Evolutionary conservation across 2,113 vertebrate genomes (phyloP).

Genomic region (Plecotus auritus): DNA sequence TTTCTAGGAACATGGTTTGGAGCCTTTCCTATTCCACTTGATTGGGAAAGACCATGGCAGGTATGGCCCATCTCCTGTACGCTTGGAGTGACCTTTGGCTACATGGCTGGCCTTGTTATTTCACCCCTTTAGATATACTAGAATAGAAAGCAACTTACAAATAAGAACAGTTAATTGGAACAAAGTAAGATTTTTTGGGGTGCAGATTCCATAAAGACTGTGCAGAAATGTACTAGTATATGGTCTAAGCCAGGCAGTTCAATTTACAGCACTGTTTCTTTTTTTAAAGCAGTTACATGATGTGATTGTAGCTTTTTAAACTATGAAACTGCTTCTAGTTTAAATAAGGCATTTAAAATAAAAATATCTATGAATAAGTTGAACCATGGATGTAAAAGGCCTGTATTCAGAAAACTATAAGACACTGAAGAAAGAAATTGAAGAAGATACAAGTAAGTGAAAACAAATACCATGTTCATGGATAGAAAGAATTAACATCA

Average conservation of each 20-base stretch:
- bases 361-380: too few species aligned
- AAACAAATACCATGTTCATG: too few species aligned
- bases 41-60: slow-evolving; percentile 99
- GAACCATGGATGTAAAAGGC: too few species aligned
- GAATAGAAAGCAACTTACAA: slow-evolving; percentile 95
- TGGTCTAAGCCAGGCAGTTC: slow-evolving; percentile 77
- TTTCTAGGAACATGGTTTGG: slow-evolving; percentile 92
- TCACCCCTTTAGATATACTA: slow-evolving; percentile 96
- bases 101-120: slow-evolving; percentile 88
- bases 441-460: too few species aligned
- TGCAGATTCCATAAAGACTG: slow-evolving; percentile 81
- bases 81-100: slow-evolving; percentile 91
- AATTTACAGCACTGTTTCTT: slow-evolving; percentile 72
- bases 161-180: slow-evolving; percentile 92
- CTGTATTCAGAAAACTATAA: too few species aligned
- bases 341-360: slow-evolving; percentile 83
- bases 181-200: slow-evolving; percentile 77
- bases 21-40: slow-evolving; percentile 95
- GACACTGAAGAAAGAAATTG: too few species aligned
- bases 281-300: slow-evolving; percentile 59
- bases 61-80: slow-evolving; percentile 98
- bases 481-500: too few species aligned
- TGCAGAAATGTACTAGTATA: slow-evolving; percentile 70
- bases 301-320: slow-evolving; percentile 82
- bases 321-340: slow-evolving; percentile 83